Base-by-base conservation (phyloP, 2,888 invertebrate genomes). In the Trilocha varians region DNA sequence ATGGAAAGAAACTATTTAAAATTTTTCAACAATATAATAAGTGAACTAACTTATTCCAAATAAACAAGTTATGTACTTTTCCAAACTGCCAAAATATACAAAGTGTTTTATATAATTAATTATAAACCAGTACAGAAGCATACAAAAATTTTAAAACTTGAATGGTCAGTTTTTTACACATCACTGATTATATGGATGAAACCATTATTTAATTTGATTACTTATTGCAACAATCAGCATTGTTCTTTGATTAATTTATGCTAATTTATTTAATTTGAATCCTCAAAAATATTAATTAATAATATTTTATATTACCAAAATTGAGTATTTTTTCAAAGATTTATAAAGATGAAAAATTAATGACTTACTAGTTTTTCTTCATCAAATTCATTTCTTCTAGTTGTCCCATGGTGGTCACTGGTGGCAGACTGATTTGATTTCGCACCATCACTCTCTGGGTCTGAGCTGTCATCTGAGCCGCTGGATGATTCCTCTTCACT, bases 361-460 rank as follows among this genome's bases (percentile, higher is more conserved):
- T 32, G 41, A 65, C 77, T 73, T 46, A 83, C 86, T 71, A 83
- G 48, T 69, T 85, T 86, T 43, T 86, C 86, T 48, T 86, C 85
- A 68, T 82, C 76, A 62, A 70, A 72, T 40, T 78, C 74, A 38
- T 57, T 57, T 34, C 64, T 61, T 50, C 68, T 62, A 43, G 65
- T 70, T 9, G 59, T 56, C 2, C 70, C 67, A 63, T 74, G 75
- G 36, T 73, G 69, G 45, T 83, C 82, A 59, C 83, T 83, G 15
- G 59, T 54, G 2, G 58, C 65, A 1, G 84, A 82, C 13, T 67
- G 70, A 0, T 42, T 62, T 2, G 83, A 80, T n/a, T 62, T 62
- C 2, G 62, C 72, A 40, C 69, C 71, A 42, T 85, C 82, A 65
- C 77, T 87, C 44, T 89, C 89, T 4, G 65, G 63, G 3, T 67